A percentile compares a stretch with the other conserved stretches of the same genome.
Conservation (phyloP, 1,140 invertebrate species). For the Papilio glaucus region DNA sequence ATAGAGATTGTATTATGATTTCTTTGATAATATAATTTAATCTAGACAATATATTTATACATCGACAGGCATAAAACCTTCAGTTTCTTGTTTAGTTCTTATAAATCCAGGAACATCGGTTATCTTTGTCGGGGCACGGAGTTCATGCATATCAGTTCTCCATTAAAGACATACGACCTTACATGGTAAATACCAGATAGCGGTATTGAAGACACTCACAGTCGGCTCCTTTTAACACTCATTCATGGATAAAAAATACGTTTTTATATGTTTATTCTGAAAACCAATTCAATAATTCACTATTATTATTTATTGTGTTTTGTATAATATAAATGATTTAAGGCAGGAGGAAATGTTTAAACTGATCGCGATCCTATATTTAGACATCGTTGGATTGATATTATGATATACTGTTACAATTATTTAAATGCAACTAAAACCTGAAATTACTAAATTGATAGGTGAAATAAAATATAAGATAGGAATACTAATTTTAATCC, state of each 20-base stretch:
- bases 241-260: not conserved
- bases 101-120: slow-evolving; percentile 21
- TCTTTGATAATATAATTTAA: not conserved
- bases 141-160: slow-evolving; percentile 21
- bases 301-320: not conserved
- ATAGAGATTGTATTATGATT: too few species aligned
- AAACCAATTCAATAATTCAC: not conserved
- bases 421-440: too few species aligned
- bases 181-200: slow-evolving; percentile 31
- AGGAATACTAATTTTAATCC: not conserved
- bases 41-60: not conserved
- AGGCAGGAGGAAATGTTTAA: too few species aligned
- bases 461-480: not conserved
- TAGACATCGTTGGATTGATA: too few species aligned
- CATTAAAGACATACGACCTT: slow-evolving; percentile 25
- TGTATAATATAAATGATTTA: not conserved
- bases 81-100: slow-evolving; percentile 19
- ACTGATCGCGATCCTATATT: too few species aligned
- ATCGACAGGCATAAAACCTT: not conserved
- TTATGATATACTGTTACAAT: too few species aligned
- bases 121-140: slow-evolving; percentile 29
- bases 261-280: not conserved
- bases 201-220: not conserved
- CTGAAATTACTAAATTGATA: too few species aligned
- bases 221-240: slow-evolving; percentile 6